Conservation (phyloP, 2,888 invertebrate species). For the Archips xylosteana region DNA sequence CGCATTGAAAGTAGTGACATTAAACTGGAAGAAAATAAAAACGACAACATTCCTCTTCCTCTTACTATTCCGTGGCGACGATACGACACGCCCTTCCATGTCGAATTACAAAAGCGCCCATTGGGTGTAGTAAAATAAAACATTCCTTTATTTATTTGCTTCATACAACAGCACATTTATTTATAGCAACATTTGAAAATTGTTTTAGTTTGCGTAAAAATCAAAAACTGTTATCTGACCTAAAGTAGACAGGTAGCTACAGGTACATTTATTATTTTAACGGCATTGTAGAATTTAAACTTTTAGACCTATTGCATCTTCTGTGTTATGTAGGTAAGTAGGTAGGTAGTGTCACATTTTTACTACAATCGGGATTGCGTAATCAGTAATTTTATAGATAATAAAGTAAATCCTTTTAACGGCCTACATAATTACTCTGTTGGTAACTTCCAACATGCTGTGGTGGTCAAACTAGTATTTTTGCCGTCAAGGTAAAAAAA, state of each 20-base stretch:
- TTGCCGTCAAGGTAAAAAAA: neutral
- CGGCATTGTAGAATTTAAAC: neutral
- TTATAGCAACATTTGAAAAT: slow-evolving; percentile 23
- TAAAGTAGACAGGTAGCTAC: neutral
- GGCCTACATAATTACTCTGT: no score
- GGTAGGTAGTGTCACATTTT: neutral
- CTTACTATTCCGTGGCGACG: no score
- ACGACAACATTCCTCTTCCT: no score
- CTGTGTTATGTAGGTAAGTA: neutral
- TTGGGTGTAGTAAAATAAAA: slow-evolving; percentile 31
- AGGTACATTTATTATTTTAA: neutral
- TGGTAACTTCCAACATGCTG: neutral
- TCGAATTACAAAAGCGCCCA: neutral
- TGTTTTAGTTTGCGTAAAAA: neutral
- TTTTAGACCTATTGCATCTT: neutral
- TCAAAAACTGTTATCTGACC: neutral
- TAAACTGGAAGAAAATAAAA: no score
- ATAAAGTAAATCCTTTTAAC: no score
- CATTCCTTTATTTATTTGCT: slow-evolving; percentile 15
- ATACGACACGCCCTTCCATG: neutral
- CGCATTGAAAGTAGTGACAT: no score
- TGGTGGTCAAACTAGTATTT: neutral
- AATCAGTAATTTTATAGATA: no score
- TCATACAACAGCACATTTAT: slow-evolving; percentile 33
- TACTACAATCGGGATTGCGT: neutral